Evolutionary conservation across 1,140 invertebrate species (phyloP), one percentile per base, ranked within the genome.

Genomic region (Brachionus rotundiformis): DNA sequence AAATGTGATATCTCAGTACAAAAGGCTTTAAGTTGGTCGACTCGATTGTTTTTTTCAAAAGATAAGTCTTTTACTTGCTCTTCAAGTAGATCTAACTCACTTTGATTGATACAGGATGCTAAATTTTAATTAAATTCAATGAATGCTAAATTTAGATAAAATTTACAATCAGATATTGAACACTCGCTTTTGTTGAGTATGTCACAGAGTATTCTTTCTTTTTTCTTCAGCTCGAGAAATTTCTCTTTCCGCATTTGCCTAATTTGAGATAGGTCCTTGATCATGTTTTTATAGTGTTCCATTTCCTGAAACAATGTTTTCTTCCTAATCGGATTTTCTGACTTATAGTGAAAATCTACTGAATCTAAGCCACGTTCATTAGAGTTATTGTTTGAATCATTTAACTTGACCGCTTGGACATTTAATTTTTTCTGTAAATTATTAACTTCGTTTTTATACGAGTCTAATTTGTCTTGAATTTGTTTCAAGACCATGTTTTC

Each of bases 341-440:
- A 23, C 19, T 73, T 73, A 13, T 6, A 3, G 11, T n/a, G 27
- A 68, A 68, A 68, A 36, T 68, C 63, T 4, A 68, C 63, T 6
- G 68, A n/a, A 44, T 73, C 68, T 10, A 73, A 19, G 25, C 41
- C 41, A 4, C n/a, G 4, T n/a, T n/a, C 7, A 68, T 33, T 68
- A 25, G 33, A n/a, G 11, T 73, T 73, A n/a, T 73, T 73, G n/a
- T 73, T 73, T 13, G 36, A 25, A 31, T 44, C 65, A 39, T 71
- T 71, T 7, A 71, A 36, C 10, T 71, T 39, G 2, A 71, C 25
- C 39, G 44, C 2, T 44, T 73, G 1, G 1, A 73, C 68, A 44
- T 44, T 44, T 19, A 73, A 29, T 73, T 73, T 73, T 19, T 41
- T 27, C 44, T 73, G 68, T 44, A 73, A 29, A 25, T 25, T 44